phyloP scores from a whole-genome alignment of 1,140 invertebrate genomes.

The Neomicropteryx cornuta region DNA sequence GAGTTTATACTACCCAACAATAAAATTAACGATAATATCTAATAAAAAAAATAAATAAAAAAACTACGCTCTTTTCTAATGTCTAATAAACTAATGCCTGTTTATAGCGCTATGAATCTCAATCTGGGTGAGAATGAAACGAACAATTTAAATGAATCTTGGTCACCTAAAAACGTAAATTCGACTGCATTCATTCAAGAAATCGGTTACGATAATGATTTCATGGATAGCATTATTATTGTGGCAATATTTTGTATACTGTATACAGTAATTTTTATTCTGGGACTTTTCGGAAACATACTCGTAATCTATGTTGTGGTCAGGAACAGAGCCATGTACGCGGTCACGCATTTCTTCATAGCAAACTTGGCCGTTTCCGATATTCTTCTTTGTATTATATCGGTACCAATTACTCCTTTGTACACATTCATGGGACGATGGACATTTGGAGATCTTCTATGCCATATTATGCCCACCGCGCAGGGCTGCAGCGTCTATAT shows the following conservation, averaged over 20 bases:
- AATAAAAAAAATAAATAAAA: too few relatives aligned
- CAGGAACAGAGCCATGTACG: slow-evolving; percentile 93
- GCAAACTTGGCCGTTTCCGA: slow-evolving; percentile 94
- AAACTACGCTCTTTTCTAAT: too few relatives aligned
- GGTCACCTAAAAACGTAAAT: too few relatives aligned
- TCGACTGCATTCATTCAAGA: too few relatives aligned
- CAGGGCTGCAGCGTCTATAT: slow-evolving; percentile 94
- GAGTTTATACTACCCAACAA: too few relatives aligned
- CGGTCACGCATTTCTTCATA: slow-evolving; percentile 97
- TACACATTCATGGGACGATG: slow-evolving; percentile 85
- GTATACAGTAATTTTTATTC: slow-evolving; percentile 80
- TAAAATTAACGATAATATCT: too few relatives aligned
- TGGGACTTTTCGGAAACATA: slow-evolving; percentile 87
- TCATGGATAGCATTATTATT: too few relatives aligned
- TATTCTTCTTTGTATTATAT: slow-evolving; percentile 84
- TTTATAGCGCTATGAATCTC: too few relatives aligned
- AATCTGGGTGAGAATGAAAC: too few relatives aligned
- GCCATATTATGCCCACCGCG: slow-evolving; percentile 86
- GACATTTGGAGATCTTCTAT: slow-evolving; percentile 82
- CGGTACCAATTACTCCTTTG: slow-evolving; percentile 89
- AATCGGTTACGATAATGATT: too few relatives aligned
- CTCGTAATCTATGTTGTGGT: slow-evolving; percentile 90
- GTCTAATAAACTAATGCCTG: too few relatives aligned
- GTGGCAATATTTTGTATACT: slow-evolving; percentile 76
- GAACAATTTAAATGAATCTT: too few relatives aligned